Conservation (phyloP, 2,113 vertebrate genomes). For the Ancistrus triradiatus region DNA sequence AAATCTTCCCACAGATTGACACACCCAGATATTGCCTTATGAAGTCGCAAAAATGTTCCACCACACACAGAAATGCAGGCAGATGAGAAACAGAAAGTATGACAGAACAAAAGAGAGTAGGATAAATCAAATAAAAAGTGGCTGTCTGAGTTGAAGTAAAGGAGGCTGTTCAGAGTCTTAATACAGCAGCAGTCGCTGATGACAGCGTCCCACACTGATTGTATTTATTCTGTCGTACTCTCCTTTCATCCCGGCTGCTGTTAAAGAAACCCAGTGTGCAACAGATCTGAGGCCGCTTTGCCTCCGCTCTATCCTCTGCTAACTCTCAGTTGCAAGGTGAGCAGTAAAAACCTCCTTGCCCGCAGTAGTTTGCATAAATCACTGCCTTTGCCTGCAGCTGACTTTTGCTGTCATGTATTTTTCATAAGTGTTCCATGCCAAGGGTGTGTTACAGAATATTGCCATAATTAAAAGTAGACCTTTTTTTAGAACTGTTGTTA, state of each 20-base stretch:
- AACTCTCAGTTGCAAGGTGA: slow-evolving; percentile 11
- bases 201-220: slow-evolving; percentile 6
- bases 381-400: slow-evolving; percentile 26
- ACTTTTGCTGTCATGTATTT: slow-evolving; percentile 10
- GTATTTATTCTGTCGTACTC: slow-evolving; percentile 15
- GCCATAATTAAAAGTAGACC: slow-evolving; percentile 8
- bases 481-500: background rate
- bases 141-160: too few species aligned
- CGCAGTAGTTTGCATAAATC: slow-evolving; percentile 46
- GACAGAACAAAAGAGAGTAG: too few species aligned
- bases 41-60: background rate
- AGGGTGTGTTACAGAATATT: slow-evolving; percentile 22
- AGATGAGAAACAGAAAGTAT: slow-evolving; percentile 19
- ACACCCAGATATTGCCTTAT: background rate
- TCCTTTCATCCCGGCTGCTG: slow-evolving; percentile 13
- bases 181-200: slow-evolving; percentile 14
- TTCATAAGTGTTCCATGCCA: background rate
- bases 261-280: slow-evolving; percentile 33
- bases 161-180: slow-evolving; percentile 33
- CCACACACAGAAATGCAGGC: slow-evolving; percentile 8
- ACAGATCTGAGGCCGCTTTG: slow-evolving; percentile 7
- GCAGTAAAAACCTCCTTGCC: slow-evolving; percentile 25
- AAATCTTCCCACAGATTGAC: slow-evolving; percentile 3
- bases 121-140: slow-evolving; percentile 6
- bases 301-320: slow-evolving; percentile 4